Conservation (phyloP, 2,888 invertebrate genomes). For the Actias luna region DNA sequence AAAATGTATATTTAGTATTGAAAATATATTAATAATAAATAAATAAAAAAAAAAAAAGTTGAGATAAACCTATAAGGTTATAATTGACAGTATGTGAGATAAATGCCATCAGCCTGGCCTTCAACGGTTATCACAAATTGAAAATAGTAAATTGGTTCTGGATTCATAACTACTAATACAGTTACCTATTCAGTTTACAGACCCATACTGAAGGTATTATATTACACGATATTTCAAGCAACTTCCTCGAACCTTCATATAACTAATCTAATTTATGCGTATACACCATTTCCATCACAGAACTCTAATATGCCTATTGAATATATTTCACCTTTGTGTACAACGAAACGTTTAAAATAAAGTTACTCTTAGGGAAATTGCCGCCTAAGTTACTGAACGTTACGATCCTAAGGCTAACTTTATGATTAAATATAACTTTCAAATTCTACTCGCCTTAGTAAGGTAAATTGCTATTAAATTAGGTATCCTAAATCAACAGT, state of each 20-base stretch:
- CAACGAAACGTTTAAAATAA: conserved; percentile 50
- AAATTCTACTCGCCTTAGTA: conserved; percentile 26
- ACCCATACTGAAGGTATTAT: neutral
- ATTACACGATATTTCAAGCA: conserved; percentile 1
- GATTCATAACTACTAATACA: too few species aligned
- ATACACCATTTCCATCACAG: conserved; percentile 24
- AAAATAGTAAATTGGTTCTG: too few species aligned
- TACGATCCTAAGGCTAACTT: conserved; percentile 43
- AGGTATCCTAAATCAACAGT: conserved; percentile 29
- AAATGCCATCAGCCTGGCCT: too few species aligned
- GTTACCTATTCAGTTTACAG: too few species aligned
- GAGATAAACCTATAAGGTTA: too few species aligned
- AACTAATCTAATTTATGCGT: conserved; percentile 26
- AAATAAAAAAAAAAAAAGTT: too few species aligned
- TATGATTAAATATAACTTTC: conserved; percentile 50
- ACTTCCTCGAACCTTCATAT: conserved; percentile 17
- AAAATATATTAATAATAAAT: too few species aligned
- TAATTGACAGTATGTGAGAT: too few species aligned
- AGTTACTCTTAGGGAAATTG: conserved; percentile 54
- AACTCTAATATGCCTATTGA: conserved; percentile 13
- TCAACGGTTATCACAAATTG: too few species aligned
- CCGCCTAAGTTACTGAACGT: conserved; percentile 40
- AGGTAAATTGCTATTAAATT: conserved; percentile 27
- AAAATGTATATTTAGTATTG: too few species aligned
- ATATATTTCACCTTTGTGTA: conserved; percentile 33